Percentiles rank a stretch among this genome's conserved stretches.
Evolutionary conservation across 2,113 vertebrate genomes (phyloP).

Genomic region (Lutjanus erythropterus): DNA sequence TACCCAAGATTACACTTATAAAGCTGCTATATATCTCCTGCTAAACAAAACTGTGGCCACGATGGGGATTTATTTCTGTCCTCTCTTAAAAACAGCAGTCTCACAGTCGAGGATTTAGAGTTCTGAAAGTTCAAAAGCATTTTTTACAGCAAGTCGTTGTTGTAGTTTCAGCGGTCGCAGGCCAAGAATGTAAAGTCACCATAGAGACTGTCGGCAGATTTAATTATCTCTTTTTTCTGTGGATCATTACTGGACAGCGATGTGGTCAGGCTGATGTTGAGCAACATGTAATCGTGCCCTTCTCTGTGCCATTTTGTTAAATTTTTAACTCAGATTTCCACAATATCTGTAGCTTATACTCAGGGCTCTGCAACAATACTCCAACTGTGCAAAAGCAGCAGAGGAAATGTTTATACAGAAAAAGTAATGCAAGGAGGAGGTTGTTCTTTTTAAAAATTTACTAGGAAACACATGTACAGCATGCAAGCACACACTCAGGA

Average conservation of each 20-base stretch:
- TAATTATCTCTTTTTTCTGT: conserved; percentile 24
- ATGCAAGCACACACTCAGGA: background rate
- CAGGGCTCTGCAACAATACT: conserved; percentile 17
- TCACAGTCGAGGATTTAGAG: conserved; percentile 60
- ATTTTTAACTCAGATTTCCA: conserved; percentile 25
- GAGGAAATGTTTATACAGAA: conserved; percentile 30
- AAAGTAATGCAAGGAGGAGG: background rate
- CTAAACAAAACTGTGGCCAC: conserved; percentile 31
- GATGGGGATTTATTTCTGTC: conserved; percentile 15
- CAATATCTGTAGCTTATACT: background rate
- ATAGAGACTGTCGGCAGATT: conserved; percentile 26
- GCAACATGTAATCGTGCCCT: conserved; percentile 1
- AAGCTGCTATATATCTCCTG: conserved; percentile 12
- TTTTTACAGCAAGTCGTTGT: conserved; percentile 54
- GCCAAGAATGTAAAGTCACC: conserved; percentile 72
- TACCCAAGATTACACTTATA: background rate
- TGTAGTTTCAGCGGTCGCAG: conserved; percentile 45
- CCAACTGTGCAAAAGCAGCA: conserved; percentile 35
- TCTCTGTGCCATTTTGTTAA: conserved; percentile 1
- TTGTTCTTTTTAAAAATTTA: background rate
- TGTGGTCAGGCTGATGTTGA: conserved; percentile 5
- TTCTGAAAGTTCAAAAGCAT: conserved; percentile 70
- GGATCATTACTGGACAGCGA: conserved; percentile 32
- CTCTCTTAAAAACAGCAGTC: conserved; percentile 7
- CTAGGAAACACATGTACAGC: background rate